Conservation (phyloP, 2,888 invertebrate species). For the Embidobia sp. region DNA sequence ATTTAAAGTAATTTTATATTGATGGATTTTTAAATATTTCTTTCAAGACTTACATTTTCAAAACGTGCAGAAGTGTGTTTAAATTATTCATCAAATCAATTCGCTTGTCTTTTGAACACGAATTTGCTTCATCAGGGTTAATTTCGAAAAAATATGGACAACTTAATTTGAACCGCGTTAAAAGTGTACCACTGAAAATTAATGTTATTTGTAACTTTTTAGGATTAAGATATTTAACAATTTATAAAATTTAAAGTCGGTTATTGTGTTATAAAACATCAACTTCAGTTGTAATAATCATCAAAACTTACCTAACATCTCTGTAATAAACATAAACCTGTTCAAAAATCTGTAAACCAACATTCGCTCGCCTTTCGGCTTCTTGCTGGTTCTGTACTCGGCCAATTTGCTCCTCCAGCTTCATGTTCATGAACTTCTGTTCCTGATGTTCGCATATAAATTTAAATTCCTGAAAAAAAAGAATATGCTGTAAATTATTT, state of each 20-base stretch:
- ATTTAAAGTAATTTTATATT: neutral
- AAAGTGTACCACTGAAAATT: constrained; percentile 23
- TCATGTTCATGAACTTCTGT: constrained; percentile 60
- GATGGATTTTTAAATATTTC: neutral
- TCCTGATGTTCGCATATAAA: constrained; percentile 66
- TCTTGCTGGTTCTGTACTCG: constrained; percentile 59
- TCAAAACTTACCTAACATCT: constrained; percentile 16
- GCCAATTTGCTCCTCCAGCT: constrained; percentile 68
- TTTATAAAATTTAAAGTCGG: too few relatives aligned
- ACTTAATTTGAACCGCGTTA: neutral
- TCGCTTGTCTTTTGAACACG: constrained; percentile 4
- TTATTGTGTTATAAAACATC: too few relatives aligned
- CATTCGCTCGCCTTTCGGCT: constrained; percentile 68
- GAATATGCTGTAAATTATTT: too few relatives aligned
- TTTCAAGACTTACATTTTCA: constrained; percentile 26
- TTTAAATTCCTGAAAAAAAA: constrained; percentile 67
- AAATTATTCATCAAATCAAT: constrained; percentile 1
- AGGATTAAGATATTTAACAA: too few relatives aligned
- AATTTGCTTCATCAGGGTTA: neutral
- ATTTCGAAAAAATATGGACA: constrained; percentile 11
- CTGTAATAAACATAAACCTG: constrained; percentile 58
- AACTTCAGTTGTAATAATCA: too few relatives aligned
- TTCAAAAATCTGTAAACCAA: constrained; percentile 74
- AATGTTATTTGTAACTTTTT: too few relatives aligned
- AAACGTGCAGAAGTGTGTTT: neutral